Evolutionary conservation across 2,113 vertebrate genomes (phyloP).

Genomic region (Chamaea fasciata): DNA sequence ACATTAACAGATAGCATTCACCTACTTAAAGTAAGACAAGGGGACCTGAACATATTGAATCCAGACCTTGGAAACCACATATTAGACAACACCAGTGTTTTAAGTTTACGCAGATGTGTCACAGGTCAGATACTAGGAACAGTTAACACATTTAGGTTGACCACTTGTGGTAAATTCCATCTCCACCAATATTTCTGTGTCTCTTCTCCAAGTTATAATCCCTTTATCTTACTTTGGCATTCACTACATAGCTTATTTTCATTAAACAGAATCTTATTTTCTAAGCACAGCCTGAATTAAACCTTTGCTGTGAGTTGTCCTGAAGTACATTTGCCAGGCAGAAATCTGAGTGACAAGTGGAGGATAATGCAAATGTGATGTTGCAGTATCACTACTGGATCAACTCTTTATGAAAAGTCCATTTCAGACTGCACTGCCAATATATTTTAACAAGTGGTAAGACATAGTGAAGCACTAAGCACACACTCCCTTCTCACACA

Average conservation of each 20-base stretch:
- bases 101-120: not conserved
- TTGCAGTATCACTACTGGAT: not conserved
- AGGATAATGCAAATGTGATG: not conserved
- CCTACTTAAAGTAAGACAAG: slow-evolving; percentile 14
- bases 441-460: not conserved
- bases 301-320: not conserved
- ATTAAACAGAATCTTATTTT: not conserved
- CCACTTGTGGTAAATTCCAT: not conserved
- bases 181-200: not conserved
- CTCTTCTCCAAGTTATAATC: not conserved
- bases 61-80: slow-evolving; percentile 10
- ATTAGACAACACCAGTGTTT: not conserved
- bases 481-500: not conserved
- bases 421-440: not conserved
- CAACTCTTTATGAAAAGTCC: not conserved
- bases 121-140: not conserved
- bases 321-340: not conserved
- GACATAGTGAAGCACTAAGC: slow-evolving; percentile 33
- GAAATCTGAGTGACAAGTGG: not conserved
- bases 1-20: slow-evolving; percentile 21
- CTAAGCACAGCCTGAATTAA: not conserved
- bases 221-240: slow-evolving; percentile 15
- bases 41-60: slow-evolving; percentile 25
- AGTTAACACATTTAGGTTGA: not conserved
- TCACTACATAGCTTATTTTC: slow-evolving; percentile 3